phyloP scores from a whole-genome alignment of 2,888 invertebrate genomes.

The Gnatocerus cornutus region DNA sequence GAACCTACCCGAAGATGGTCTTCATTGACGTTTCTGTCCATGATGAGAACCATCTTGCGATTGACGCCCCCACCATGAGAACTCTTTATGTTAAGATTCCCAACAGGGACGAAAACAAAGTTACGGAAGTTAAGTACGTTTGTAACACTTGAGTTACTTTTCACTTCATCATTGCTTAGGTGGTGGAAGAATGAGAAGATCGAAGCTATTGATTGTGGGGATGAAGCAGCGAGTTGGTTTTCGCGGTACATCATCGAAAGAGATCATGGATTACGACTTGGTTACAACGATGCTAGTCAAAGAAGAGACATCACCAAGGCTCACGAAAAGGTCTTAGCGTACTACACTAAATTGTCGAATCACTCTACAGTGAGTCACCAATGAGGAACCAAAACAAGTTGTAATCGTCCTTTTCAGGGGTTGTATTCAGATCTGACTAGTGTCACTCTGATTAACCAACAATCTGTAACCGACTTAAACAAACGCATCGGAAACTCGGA shows the following conservation, averaged over 20 bases:
- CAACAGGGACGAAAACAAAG: conserved; percentile 54
- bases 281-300: conserved; percentile 63
- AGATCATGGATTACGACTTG: conserved; percentile 64
- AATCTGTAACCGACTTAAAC: conserved; percentile 74
- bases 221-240: conserved; percentile 77
- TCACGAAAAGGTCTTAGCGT: conserved; percentile 58
- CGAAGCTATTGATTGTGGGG: conserved; percentile 77
- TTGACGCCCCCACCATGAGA: conserved; percentile 72
- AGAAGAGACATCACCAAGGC: conserved; percentile 60
- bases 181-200: conserved; percentile 64
- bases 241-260: conserved; percentile 69
- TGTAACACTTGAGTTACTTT: conserved; percentile 3
- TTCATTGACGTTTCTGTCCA: conserved; percentile 69
- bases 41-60: conserved; percentile 67
- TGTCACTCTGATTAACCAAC: conserved; percentile 73
- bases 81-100: conserved; percentile 70
- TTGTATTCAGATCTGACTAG: conserved; percentile 73
- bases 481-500: conserved; percentile 67
- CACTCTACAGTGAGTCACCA: conserved; percentile 62
- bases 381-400: too few species aligned
- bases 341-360: conserved; percentile 62
- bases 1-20: conserved; percentile 71
- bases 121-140: conserved; percentile 57
- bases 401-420: conserved; percentile 66
- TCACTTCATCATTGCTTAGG: conserved; percentile 12